A percentile compares a stretch with the other conserved stretches of the same genome.
phyloP scores from a whole-genome alignment of 2,888 invertebrate species.

The Caenorhabditis imperialis region DNA sequence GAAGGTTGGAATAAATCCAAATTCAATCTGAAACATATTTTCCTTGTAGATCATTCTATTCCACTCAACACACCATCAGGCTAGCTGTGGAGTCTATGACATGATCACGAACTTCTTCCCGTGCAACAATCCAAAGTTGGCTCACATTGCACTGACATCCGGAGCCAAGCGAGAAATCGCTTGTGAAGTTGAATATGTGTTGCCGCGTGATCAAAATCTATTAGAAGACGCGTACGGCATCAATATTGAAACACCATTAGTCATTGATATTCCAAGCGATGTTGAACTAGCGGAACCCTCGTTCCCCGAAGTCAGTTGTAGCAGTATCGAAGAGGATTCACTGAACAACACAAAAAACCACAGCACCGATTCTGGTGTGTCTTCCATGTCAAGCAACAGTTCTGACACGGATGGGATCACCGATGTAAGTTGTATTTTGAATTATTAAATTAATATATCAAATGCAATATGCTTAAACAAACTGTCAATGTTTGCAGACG shows the following conservation, averaged over 20 bases:
- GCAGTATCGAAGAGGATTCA: conserved; percentile 8
- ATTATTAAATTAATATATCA: neutral
- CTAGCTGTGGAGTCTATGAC: conserved; percentile 20
- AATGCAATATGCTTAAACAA: neutral
- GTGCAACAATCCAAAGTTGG: conserved; percentile 11
- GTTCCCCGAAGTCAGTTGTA: conserved; percentile 10
- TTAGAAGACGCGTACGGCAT: conserved; percentile 38
- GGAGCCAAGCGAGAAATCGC: neutral
- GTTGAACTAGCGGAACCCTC: neutral
- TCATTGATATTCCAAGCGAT: conserved; percentile 11
- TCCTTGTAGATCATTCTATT: conserved; percentile 37
- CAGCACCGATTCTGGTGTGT: conserved; percentile 51
- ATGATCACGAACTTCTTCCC: conserved; percentile 31
- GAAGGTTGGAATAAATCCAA: conserved; percentile 16
- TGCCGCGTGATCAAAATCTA: conserved; percentile 40
- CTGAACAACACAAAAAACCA: conserved; percentile 14
- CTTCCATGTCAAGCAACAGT: conserved; percentile 45
- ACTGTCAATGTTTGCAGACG: neutral
- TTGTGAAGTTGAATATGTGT: conserved; percentile 23
- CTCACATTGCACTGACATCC: conserved; percentile 13
- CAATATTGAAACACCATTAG: conserved; percentile 15
- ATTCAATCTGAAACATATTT: neutral
- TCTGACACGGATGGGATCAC: conserved; percentile 4
- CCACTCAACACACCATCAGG: conserved; percentile 7
- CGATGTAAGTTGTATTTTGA: neutral